Conservation (phyloP, 2,888 invertebrate species). For the Trachelus tabidus region DNA sequence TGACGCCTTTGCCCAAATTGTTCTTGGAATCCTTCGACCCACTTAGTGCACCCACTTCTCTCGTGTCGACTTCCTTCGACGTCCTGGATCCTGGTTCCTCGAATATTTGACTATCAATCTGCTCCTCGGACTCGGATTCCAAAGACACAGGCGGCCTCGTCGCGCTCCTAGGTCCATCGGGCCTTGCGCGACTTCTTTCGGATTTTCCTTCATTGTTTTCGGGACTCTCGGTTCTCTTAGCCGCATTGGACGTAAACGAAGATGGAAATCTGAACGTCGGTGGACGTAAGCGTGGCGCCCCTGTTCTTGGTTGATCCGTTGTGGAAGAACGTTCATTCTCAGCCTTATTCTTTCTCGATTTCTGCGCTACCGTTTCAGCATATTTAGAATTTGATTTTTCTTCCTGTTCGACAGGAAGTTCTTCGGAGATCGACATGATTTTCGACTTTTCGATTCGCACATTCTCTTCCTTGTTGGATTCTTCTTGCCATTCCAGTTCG, state of each 20-base stretch:
- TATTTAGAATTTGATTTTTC: no score
- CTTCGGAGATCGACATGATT: no score
- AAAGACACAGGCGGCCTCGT: not conserved
- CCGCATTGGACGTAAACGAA: not conserved
- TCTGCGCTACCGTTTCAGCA: no score
- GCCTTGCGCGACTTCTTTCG: no score
- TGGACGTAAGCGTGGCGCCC: not conserved
- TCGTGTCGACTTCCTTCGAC: constrained; percentile 37
- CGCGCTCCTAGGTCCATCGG: not conserved
- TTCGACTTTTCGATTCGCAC: no score
- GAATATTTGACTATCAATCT: constrained; percentile 35
- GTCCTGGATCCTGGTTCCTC: constrained; percentile 35
- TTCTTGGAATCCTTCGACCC: constrained; percentile 19
- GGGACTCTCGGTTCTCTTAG: not conserved
- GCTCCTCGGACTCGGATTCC: constrained; percentile 18
- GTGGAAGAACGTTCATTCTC: no score
- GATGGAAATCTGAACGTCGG: not conserved
- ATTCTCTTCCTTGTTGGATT: no score
- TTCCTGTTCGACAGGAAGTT: no score
- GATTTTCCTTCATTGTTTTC: not conserved
- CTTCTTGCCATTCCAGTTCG: no score
- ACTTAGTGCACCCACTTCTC: constrained; percentile 24
- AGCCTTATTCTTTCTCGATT: no score
- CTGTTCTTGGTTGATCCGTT: no score
- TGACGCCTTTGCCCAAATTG: not conserved